Evolutionary conservation across 2,113 vertebrate genomes (phyloP).

Genomic region (Hippocampus abdominalis): DNA sequence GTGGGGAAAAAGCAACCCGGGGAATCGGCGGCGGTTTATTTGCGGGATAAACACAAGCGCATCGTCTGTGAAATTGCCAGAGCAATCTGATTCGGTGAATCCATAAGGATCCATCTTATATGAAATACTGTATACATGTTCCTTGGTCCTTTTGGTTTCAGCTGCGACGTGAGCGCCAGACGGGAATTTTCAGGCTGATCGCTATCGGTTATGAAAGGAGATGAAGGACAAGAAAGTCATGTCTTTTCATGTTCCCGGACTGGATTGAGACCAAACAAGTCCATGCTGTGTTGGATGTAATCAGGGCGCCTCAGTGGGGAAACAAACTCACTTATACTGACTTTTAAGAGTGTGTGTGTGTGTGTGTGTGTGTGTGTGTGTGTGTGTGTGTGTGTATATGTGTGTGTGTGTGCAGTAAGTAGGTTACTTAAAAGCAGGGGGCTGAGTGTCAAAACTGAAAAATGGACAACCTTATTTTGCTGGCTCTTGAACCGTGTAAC

Average conservation of each 20-base stretch:
- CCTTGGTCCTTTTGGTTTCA: neutral
- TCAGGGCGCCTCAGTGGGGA: neutral
- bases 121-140: neutral
- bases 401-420: neutral
- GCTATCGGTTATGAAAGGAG: neutral
- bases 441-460: neutral
- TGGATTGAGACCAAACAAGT: conserved; percentile 8
- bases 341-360: neutral
- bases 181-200: neutral
- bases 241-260: conserved; percentile 1
- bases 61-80: conserved; percentile 15
- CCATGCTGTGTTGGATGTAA: conserved; percentile 5
- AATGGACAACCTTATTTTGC: neutral
- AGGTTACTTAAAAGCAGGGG: neutral
- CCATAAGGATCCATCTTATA: neutral
- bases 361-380: neutral
- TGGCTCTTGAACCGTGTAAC: neutral
- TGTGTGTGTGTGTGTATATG: too few species aligned
- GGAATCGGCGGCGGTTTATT: neutral
- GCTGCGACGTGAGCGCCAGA: neutral
- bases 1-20: neutral
- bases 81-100: conserved; percentile 2
- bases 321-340: neutral
- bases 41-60: conserved; percentile 5
- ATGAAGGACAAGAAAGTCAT: neutral